Conservation (phyloP, 2,888 invertebrate genomes). For the Trachelus iudaicus region DNA sequence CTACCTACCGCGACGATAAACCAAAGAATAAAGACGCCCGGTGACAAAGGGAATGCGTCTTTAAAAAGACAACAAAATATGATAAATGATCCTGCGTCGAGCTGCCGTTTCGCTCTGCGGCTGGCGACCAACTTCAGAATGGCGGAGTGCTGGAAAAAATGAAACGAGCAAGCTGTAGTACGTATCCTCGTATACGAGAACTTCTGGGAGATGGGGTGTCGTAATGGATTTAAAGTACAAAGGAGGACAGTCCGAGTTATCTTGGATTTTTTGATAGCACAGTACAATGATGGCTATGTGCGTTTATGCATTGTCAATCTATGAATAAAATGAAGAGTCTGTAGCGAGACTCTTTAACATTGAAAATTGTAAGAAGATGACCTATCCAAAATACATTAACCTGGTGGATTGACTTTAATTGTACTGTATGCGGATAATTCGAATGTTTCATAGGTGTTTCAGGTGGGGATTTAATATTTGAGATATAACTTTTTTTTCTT, state of each 20-base stretch:
- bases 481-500: background rate
- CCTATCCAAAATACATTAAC: background rate
- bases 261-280: background rate
- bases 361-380: background rate
- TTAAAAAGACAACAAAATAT: conserved; percentile 53
- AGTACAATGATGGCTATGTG: background rate
- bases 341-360: background rate
- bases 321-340: background rate
- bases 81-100: conserved; percentile 53
- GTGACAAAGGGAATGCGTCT: conserved; percentile 55
- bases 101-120: conserved; percentile 26
- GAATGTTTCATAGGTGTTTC: background rate
- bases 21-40: conserved; percentile 48
- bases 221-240: background rate
- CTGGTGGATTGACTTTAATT: background rate
- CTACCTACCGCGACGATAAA: conserved; percentile 56
- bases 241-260: background rate
- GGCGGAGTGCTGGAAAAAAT: conserved; percentile 1
- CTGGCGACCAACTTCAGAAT: conserved; percentile 2
- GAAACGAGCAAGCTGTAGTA: conserved; percentile 2
- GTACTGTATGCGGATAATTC: background rate
- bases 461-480: background rate
- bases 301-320: background rate
- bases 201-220: background rate
- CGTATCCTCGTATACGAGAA: background rate